Evolutionary conservation across 2,888 invertebrate species (phyloP), one percentile per base, ranked within the genome.

Genomic region (Ennomos fuscantarius): DNA sequence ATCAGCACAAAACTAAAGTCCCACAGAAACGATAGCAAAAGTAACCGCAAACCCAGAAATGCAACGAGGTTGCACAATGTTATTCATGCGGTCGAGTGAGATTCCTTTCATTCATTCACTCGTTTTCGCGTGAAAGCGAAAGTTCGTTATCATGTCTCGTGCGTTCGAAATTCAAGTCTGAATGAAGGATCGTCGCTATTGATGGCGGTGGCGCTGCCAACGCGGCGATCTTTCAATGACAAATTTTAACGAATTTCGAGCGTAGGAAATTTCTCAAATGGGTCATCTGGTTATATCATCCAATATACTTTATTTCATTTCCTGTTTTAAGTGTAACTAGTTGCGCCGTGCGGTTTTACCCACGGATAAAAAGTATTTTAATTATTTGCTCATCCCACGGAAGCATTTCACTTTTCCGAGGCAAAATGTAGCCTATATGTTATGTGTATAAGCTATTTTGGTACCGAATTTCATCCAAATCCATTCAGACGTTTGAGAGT

Each of bases 31-130:
- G 54, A 70, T 49, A 55, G 58, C 54, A 66, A 69, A 63, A 56
- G 62, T 62, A 61, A 56, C 55, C 60, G 49, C 62, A 56, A 64
- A 68, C 55, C 60, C 60, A 48, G 44, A 62, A 65, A 65, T 54
- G 61, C 65, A 70, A 73, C 50, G 66, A 70, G 67, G 68, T 74
- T 68, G 67, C 71, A 72, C 68, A 73, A 72, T 69, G 53, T 67
- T 59, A 65, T 68, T 69, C 63, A 60, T 65, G 58, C 63, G 60
- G 61, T 62, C 64, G 68, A 64, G 70, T 69, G 65, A 59, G 68
- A 68, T 66, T 65, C 69, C 68, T 66, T 76, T 70, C 72, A 66
- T 66, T 72, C 66, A 68, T 55, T 70, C 70, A 49, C 37, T 54
- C 36, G 54, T 59, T 56, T 56, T 65, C 65, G 46, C 60, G 60